A percentile compares a stretch with the other conserved stretches of the same genome.
Evolutionary conservation across 2,888 invertebrate genomes (phyloP).

Genomic region (Auanema freiburgensis): DNA sequence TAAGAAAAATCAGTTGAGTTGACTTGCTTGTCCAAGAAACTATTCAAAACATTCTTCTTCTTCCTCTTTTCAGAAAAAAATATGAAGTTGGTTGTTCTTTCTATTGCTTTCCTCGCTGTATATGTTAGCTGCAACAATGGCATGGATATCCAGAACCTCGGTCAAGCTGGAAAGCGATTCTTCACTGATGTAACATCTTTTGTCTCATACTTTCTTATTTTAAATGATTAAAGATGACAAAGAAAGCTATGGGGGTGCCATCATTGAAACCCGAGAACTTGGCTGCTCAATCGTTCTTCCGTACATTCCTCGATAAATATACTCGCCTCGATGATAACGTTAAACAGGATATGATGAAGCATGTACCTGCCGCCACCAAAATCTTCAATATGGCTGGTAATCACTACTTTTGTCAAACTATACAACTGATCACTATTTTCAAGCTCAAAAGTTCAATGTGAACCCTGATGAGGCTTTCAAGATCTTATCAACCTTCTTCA

Average conservation of each 20-base stretch:
- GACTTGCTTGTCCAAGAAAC: background rate
- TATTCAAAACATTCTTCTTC: background rate
- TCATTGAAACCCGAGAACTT: conserved; percentile 41
- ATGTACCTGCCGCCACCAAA: conserved; percentile 40
- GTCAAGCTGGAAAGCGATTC: conserved; percentile 34
- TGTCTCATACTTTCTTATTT: too few species aligned
- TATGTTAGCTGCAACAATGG: conserved; percentile 19
- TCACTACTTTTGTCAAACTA: background rate
- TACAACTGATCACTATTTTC: conserved; percentile 1
- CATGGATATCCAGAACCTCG: conserved; percentile 32
- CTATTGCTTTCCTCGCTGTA: too few species aligned
- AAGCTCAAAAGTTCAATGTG: conserved; percentile 43
- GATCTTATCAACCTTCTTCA: conserved; percentile 42
- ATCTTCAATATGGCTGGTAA: conserved; percentile 41
- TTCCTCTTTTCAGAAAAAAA: too few species aligned
- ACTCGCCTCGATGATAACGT: conserved; percentile 38
- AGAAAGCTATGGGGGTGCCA: conserved; percentile 45
- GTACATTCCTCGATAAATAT: conserved; percentile 35
- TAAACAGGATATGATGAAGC: conserved; percentile 39
- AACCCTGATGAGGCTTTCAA: conserved; percentile 41
- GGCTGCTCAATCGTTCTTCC: conserved; percentile 42
- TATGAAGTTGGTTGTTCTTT: background rate
- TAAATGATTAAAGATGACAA: conserved; percentile 37
- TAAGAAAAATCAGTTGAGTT: background rate
- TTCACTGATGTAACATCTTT: conserved; percentile 28